A percentile compares a stretch with the other conserved stretches of the same genome.
Evolutionary conservation across 2,888 invertebrate species (phyloP).

Genomic region (Leptinotarsa juncta): DNA sequence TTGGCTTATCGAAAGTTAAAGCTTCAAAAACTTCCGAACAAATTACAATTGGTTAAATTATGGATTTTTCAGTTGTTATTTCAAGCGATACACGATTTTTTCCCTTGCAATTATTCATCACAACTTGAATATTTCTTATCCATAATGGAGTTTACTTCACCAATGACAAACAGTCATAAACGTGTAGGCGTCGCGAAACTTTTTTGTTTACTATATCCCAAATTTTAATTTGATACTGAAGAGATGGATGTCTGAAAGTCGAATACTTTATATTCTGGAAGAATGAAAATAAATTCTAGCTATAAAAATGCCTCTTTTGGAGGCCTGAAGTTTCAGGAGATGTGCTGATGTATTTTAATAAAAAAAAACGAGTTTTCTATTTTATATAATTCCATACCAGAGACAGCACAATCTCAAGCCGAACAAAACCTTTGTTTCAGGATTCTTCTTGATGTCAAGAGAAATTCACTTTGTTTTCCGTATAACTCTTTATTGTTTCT

Average conservation of each 20-base stretch:
- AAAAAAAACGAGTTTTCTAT: background rate
- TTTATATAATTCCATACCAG: background rate
- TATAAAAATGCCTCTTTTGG: background rate
- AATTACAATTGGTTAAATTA: too few relatives aligned
- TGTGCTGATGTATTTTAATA: background rate
- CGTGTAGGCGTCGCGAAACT: too few relatives aligned
- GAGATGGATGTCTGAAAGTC: background rate
- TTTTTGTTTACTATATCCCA: background rate
- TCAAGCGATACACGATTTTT: too few relatives aligned
- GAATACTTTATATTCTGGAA: background rate
- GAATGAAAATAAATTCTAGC: background rate
- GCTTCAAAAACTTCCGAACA: too few relatives aligned
- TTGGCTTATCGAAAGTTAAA: too few relatives aligned
- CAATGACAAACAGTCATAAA: too few relatives aligned
- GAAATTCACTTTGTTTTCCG: conserved; percentile 27
- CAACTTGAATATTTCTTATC: too few relatives aligned
- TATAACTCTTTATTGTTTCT: conserved; percentile 39
- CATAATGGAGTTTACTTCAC: too few relatives aligned
- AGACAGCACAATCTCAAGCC: background rate
- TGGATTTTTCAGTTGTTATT: too few relatives aligned
- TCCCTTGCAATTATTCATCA: too few relatives aligned
- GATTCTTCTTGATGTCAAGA: conserved; percentile 18
- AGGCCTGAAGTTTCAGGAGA: background rate
- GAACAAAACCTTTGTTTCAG: background rate
- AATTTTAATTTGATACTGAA: background rate